Base-by-base conservation (phyloP, 1,140 invertebrate genomes). In the Pachypsylla venusta region DNA sequence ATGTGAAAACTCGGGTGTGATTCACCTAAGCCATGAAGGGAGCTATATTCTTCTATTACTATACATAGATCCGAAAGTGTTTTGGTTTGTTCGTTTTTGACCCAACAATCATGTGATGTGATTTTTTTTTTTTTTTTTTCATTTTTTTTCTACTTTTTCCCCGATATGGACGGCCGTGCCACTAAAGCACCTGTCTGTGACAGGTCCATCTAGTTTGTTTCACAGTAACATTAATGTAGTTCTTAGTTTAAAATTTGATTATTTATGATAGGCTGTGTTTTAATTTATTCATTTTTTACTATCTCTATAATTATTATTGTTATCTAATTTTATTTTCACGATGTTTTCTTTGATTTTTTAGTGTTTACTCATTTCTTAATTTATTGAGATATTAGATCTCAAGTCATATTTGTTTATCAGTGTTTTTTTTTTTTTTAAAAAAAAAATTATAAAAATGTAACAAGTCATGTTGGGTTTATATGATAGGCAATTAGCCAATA, bases 261-360 rank as follows among this genome's bases (percentile, higher is more conserved):
- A 48, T 48, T 48, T 48, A 48, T 48, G 5, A 48, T 48, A 48
- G 42, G 42, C 42, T 48, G 42, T 48, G 42, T 48, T 48, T 48
- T 48, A 4, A 19, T 48, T 48, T 48, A 48, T 48, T 48, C n/a
- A n/a, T n/a, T n/a, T n/a, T n/a, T n/a, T n/a, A n/a, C n/a, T n/a
- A n/a, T n/a, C n/a, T n/a, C n/a, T n/a, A n/a, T n/a, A 22, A 48
- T 48, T 22, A 48, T 48, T 22, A 19, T 48, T 48, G 42, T 48
- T 48, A 48, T 48, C 42, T 48, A 48, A 10, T 48, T 48, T 48
- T 48, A 48, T 48, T 48, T 35, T 10, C 7, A 35, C n/a, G 30
- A 10, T 35, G 7, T n/a, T 35, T 35, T 7, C n/a, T 35, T 35
- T 35, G 30, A 10, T 48, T 48, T 48, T n/a, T n/a, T 35, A 35